phyloP scores from a whole-genome alignment of 2,113 vertebrate genomes.

The Eulacestoma nigropectus region DNA sequence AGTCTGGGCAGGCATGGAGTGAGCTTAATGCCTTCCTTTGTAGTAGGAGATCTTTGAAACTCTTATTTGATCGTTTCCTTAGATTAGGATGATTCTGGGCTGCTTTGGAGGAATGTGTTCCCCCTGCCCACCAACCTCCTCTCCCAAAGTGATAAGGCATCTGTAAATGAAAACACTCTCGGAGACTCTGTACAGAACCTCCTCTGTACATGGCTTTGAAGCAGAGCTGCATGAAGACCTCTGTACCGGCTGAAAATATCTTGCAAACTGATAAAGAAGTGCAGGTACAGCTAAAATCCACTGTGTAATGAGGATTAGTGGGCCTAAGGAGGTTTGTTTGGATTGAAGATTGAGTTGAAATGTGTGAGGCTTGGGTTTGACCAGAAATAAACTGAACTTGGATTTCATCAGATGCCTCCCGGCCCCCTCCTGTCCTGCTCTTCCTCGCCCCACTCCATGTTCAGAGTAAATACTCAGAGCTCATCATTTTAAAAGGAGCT shows the following conservation, averaged over 20 bases:
- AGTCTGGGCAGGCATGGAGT: slow-evolving; percentile 6
- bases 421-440: background rate
- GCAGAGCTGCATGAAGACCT: slow-evolving; percentile 67
- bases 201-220: slow-evolving; percentile 70
- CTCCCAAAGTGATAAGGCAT: slow-evolving; percentile 65
- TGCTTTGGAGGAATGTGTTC: slow-evolving; percentile 52
- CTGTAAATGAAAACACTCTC: slow-evolving; percentile 74
- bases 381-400: slow-evolving; percentile 31
- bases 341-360: slow-evolving; percentile 56
- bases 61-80: slow-evolving; percentile 51
- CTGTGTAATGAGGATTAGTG: slow-evolving; percentile 67
- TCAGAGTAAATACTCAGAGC: background rate
- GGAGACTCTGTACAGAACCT: slow-evolving; percentile 54
- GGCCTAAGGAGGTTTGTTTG: slow-evolving; percentile 51
- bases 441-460: background rate
- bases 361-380: slow-evolving; percentile 5
- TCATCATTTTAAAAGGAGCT: background rate
- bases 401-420: background rate
- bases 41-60: slow-evolving; percentile 66
- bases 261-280: slow-evolving; percentile 71
- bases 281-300: slow-evolving; percentile 67
- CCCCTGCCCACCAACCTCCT: background rate
- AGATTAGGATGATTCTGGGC: slow-evolving; percentile 55
- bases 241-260: slow-evolving; percentile 62
- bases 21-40: slow-evolving; percentile 65